Evolutionary conservation across 2,888 invertebrate species (phyloP).

Genomic region (Eumerus sabulonum): DNA sequence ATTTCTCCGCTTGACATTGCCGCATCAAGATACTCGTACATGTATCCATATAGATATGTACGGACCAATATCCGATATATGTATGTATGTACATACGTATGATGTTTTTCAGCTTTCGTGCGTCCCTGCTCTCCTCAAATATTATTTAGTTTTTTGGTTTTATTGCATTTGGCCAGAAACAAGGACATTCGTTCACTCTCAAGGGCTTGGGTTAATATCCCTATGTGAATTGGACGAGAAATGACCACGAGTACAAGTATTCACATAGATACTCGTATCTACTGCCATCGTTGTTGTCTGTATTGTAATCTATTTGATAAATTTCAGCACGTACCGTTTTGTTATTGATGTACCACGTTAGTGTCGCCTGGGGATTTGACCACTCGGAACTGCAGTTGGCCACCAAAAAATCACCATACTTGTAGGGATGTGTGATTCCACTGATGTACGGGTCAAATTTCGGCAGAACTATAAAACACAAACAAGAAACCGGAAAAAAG

Average conservation of each 20-base stretch:
- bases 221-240: constrained; percentile 25
- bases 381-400: constrained; percentile 79
- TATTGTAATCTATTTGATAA: constrained; percentile 62
- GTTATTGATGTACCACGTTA: constrained; percentile 79
- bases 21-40: constrained; percentile 54
- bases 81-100: no score
- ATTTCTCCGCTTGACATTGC: constrained; percentile 43
- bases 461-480: constrained; percentile 75
- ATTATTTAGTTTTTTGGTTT: background rate
- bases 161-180: background rate
- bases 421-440: constrained; percentile 76
- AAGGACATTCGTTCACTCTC: constrained; percentile 1
- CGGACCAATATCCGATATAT: background rate
- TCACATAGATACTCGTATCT: background rate
- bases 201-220: constrained; percentile 26
- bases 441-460: constrained; percentile 77
- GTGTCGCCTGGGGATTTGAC: constrained; percentile 77
- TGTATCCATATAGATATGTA: no score
- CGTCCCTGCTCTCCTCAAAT: background rate
- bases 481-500: constrained; percentile 47
- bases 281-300: constrained; percentile 20
- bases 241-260: no score
- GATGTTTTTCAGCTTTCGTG: background rate
- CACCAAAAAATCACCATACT: constrained; percentile 77
- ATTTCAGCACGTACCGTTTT: constrained; percentile 76